Percentiles rank a stretch among this genome's conserved stretches.
phyloP scores from a whole-genome alignment of 2,113 vertebrate genomes.

The Sander vitreus region DNA sequence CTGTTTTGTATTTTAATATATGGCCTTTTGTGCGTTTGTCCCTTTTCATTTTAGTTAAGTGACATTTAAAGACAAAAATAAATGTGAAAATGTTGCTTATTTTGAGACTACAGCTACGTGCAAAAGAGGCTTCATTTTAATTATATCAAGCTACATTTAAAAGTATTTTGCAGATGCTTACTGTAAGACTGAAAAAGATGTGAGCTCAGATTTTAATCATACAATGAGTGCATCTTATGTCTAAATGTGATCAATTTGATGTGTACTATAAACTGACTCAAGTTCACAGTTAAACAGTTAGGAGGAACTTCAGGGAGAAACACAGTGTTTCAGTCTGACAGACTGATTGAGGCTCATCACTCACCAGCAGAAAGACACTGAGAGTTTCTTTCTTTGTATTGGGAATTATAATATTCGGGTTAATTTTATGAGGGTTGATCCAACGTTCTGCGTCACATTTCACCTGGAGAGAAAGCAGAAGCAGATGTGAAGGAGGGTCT shows the following conservation, averaged over 20 bases:
- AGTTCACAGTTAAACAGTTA: neutral
- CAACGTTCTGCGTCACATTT: conserved; percentile 76
- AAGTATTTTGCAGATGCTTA: neutral
- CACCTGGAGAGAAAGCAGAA: conserved; percentile 78
- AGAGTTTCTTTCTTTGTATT: conserved; percentile 85
- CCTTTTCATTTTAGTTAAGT: neutral
- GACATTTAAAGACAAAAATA: neutral
- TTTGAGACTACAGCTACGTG: neutral
- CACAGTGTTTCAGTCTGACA: neutral
- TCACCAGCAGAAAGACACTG: conserved; percentile 88
- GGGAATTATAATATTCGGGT: conserved; percentile 28
- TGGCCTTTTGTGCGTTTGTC: too few species aligned
- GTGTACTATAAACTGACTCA: neutral
- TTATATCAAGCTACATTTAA: neutral
- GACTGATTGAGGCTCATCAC: conserved; percentile 26
- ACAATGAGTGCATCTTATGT: neutral
- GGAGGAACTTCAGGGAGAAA: neutral
- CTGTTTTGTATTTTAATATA: too few species aligned
- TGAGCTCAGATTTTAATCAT: neutral
- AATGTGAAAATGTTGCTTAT: neutral
- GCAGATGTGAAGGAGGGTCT: neutral
- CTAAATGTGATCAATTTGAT: neutral
- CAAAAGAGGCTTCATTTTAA: neutral
- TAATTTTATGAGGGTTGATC: conserved; percentile 82
- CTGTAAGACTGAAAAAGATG: neutral